Base-by-base conservation (phyloP, 2,113 vertebrate genomes). In the Apaloderma vittatum region DNA sequence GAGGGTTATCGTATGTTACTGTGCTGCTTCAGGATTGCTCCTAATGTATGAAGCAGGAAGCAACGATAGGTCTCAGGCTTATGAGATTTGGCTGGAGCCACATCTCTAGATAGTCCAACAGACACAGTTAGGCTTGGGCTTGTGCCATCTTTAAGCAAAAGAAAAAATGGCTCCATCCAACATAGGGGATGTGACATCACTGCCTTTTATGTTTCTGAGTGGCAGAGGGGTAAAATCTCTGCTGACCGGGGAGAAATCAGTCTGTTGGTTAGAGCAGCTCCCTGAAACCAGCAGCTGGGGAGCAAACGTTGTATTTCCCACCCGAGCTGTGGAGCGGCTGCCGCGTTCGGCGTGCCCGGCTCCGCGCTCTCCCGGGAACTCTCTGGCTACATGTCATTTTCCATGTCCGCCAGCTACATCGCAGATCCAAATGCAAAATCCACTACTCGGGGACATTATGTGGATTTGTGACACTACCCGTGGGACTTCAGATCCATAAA, bases 401-500 rank as follows among this genome's bases (percentile, higher is more conserved):
- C 95, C 94, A 96, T 97, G 96, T 97, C 97, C 94, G 97, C 98
- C 97, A 98, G 97, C 97, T 97, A 96, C 97, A 95, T 95, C 96
- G 79, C 95, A 91, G 97, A 98, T 93, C 98, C 98, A 97, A 98
- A 98, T 98, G 98, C 97, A 98, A 98, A 97, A 98, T 93, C 96
- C 95, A 74, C 97, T 95, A 86, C 96, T 97, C 70, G 11, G 96
- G 93, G 97, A 97, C 97, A 96, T 97, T 97, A 95, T 90, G 97
- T 97, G 97, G 96, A 98, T 98, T 98, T 98, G 98, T 98, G 98
- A 98, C 97, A 96, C 88, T 96, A 95, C 98, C 98, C 95, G 0
- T 97, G 98, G 98, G 97, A 98, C 93, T 96, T 71, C 1, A n/a
- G 98, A 98, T 98, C 98, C 97, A 98, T 98, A 98, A 98, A 98